Percentiles rank a stretch among this genome's conserved stretches.
These are phyloP conservation scores for Apteryx mantelli DNA, from an alignment of 2,113 vertebrate genomes.

Conservation along the genomic window DNA sequence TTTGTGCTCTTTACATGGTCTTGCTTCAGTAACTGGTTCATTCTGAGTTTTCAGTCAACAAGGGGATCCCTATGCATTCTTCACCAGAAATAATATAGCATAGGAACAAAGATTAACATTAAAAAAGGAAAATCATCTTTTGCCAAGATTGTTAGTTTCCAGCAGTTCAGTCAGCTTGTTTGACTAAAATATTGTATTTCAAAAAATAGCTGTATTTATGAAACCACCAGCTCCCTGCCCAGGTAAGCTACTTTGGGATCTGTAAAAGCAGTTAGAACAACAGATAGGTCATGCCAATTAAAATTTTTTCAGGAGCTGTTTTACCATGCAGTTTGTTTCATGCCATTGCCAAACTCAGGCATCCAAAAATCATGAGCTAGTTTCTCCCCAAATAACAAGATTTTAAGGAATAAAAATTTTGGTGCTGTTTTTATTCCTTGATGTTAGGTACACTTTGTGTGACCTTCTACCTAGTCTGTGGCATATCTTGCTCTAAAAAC, in stretches of 20 bases:
- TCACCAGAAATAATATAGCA: background rate
- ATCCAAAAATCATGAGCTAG: background rate
- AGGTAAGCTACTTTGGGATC: background rate
- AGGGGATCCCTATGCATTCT: background rate
- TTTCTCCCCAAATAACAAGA: background rate
- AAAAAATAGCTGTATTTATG: background rate
- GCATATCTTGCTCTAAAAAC: constrained; percentile 20
- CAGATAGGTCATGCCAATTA: background rate
- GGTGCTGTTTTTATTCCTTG: background rate
- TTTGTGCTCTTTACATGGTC: background rate
- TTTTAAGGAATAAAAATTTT: background rate
- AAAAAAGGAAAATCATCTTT: background rate
- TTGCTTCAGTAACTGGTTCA: background rate
- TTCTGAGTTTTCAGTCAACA: background rate
- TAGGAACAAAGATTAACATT: background rate
- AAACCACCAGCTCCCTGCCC: background rate
- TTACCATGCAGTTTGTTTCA: background rate
- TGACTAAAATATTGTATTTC: background rate
- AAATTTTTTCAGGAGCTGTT: background rate
- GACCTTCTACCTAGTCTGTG: constrained; percentile 22
- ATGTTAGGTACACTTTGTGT: background rate
- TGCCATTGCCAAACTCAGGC: background rate
- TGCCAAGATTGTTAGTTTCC: background rate
- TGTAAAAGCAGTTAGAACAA: constrained; percentile 4
- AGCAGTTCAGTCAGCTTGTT: background rate